phyloP scores from a whole-genome alignment of 2,888 invertebrate genomes.

The Erynnis tages region DNA sequence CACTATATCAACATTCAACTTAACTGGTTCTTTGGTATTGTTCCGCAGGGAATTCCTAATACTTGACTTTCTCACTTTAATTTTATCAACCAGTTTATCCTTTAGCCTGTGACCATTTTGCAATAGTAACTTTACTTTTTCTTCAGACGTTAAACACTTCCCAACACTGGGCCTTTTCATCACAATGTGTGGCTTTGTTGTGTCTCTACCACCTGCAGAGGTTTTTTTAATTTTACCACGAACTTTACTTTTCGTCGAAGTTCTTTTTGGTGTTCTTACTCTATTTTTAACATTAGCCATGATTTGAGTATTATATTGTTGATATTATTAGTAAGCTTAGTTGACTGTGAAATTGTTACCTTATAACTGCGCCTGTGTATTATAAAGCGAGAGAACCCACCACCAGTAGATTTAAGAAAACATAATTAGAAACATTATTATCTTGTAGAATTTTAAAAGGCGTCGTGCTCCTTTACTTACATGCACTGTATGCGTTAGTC shows the following conservation, averaged over 20 bases:
- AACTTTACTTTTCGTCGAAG: conserved; percentile 44
- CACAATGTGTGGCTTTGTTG: conserved; percentile 24
- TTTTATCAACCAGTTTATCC: conserved; percentile 23
- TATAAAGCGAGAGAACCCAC: conserved; percentile 50
- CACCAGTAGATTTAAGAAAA: conserved; percentile 52
- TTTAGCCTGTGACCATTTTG: conserved; percentile 25
- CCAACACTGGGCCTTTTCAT: conserved; percentile 35
- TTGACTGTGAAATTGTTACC: conserved; percentile 36
- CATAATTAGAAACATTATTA: conserved; percentile 48
- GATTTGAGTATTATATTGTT: conserved; percentile 41
- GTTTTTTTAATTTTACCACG: conserved; percentile 53
- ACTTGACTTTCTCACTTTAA: conserved; percentile 8
- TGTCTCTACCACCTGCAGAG: conserved; percentile 40
- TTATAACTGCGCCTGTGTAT: conserved; percentile 37
- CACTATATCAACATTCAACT: conserved; percentile 56
- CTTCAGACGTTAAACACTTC: conserved; percentile 24
- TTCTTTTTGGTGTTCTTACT: conserved; percentile 57
- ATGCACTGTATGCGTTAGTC: conserved; percentile 68
- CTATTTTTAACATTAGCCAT: conserved; percentile 74
- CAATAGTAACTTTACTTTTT: conserved; percentile 28
- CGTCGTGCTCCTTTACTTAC: conserved; percentile 64
- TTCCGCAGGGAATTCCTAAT: conserved; percentile 46
- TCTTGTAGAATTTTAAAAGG: conserved; percentile 33
- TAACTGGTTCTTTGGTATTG: conserved; percentile 45
- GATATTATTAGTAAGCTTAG: conserved; percentile 55